phyloP scores from a whole-genome alignment of 2,888 invertebrate species.

The Drosophila koepferae region DNA sequence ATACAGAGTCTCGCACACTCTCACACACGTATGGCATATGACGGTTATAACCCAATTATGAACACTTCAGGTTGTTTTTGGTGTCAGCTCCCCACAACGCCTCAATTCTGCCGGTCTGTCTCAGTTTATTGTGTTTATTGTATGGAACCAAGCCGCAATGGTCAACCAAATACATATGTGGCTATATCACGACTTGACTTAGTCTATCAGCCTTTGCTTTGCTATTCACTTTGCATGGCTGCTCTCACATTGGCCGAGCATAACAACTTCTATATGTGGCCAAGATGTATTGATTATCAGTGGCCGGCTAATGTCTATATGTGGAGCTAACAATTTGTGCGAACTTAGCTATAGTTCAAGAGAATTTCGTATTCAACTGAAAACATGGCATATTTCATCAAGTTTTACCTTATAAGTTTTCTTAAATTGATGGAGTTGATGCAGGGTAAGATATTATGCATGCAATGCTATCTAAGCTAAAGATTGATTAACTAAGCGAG shows the following conservation, averaged over 20 bases:
- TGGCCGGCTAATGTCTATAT: neutral
- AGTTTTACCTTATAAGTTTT: neutral
- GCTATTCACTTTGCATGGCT: conserved; percentile 26
- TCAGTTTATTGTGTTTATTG: conserved; percentile 29
- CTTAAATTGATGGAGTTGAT: neutral
- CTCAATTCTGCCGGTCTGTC: conserved; percentile 27
- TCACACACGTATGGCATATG: conserved; percentile 41
- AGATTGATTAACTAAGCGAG: neutral
- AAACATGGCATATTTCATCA: neutral
- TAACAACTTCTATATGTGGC: neutral
- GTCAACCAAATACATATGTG: conserved; percentile 45
- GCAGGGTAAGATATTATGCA: neutral
- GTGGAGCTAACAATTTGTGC: conserved; percentile 1
- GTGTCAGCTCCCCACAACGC: conserved; percentile 61
- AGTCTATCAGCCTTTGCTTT: conserved; percentile 45
- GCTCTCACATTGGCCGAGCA: conserved; percentile 2
- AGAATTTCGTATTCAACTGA: neutral
- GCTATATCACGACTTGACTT: conserved; percentile 52
- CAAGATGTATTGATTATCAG: conserved; percentile 2
- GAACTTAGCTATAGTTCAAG: neutral
- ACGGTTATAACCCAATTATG: conserved; percentile 75
- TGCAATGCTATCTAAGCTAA: neutral
- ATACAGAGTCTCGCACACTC: conserved; percentile 21
- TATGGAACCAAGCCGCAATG: conserved; percentile 23
- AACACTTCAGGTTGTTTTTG: conserved; percentile 67